These are phyloP conservation scores for Pseudomyrmex sp. DNA, from an alignment of 1,140 invertebrate species.

Conservation along the genomic window DNA sequence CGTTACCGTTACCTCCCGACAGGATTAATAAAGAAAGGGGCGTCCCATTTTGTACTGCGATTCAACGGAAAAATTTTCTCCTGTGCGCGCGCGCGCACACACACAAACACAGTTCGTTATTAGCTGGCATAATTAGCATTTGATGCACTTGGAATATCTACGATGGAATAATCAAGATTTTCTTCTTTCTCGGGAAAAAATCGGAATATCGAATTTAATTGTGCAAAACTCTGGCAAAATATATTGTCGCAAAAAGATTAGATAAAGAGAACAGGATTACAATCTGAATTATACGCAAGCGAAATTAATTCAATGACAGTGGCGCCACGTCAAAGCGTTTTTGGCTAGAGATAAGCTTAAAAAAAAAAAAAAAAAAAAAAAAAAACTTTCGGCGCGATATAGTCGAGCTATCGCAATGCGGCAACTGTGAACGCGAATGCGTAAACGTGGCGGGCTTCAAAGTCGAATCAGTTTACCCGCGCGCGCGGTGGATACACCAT, in stretches of 20 bases:
- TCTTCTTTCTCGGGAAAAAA: not conserved
- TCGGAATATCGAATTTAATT: too few species aligned
- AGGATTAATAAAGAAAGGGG: slow-evolving; percentile 62
- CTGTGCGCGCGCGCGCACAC: not conserved
- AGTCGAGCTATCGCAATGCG: slow-evolving; percentile 34
- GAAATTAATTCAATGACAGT: slow-evolving; percentile 11
- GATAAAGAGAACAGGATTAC: too few species aligned
- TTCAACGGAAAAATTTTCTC: slow-evolving; percentile 29
- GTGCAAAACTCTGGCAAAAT: too few species aligned
- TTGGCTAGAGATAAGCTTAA: slow-evolving; percentile 21
- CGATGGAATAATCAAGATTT: slow-evolving; percentile 4
- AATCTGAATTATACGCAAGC: too few species aligned
- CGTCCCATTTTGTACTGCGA: slow-evolving; percentile 40
- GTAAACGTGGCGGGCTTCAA: slow-evolving; percentile 57
- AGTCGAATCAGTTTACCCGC: slow-evolving; percentile 67
- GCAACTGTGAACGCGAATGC: slow-evolving; percentile 30
- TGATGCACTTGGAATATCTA: slow-evolving; percentile 23
- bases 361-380: slow-evolving; percentile 24
- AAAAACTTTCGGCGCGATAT: not conserved
- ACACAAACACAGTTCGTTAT: slow-evolving; percentile 6
- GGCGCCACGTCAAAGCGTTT: slow-evolving; percentile 2
- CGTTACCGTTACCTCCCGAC: slow-evolving; percentile 58
- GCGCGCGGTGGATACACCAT: slow-evolving; percentile 18
- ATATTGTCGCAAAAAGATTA: too few species aligned
- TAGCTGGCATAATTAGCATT: slow-evolving; percentile 35